phyloP scores from a whole-genome alignment of 2,888 invertebrate genomes.

The Synergus gifuensis region DNA sequence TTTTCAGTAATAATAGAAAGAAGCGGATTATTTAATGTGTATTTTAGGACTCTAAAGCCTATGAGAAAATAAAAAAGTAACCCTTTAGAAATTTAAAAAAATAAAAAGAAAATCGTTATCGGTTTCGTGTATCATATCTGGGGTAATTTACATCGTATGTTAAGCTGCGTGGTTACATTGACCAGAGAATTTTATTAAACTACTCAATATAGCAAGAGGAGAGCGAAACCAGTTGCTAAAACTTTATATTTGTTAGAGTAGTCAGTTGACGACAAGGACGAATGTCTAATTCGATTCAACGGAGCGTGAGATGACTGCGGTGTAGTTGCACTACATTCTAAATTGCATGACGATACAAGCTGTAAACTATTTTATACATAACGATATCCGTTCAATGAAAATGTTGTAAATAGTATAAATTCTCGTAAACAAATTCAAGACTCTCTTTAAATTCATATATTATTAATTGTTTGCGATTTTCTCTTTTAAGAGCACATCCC shows the following conservation, averaged over 20 bases:
- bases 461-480: too few species aligned
- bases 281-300: conserved; percentile 26
- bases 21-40: too few species aligned
- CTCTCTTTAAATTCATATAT: too few species aligned
- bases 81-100: neutral
- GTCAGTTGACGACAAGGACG: conserved; percentile 23
- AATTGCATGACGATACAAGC: neutral
- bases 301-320: conserved; percentile 32
- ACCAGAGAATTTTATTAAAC: neutral
- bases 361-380: neutral
- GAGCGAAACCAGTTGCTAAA: conserved; percentile 18
- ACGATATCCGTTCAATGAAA: neutral
- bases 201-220: neutral
- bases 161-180: neutral
- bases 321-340: neutral
- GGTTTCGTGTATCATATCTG: conserved; percentile 30
- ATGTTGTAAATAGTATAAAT: too few species aligned
- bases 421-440: too few species aligned
- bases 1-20: too few species aligned
- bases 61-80: too few species aligned
- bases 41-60: too few species aligned
- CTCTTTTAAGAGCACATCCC: too few species aligned
- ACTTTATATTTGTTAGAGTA: conserved; percentile 30
- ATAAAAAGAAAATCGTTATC: conserved; percentile 13
- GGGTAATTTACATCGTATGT: conserved; percentile 12